Evolutionary conservation across 2,113 vertebrate species (phyloP).

Genomic region (Eleginops maclovinus): DNA sequence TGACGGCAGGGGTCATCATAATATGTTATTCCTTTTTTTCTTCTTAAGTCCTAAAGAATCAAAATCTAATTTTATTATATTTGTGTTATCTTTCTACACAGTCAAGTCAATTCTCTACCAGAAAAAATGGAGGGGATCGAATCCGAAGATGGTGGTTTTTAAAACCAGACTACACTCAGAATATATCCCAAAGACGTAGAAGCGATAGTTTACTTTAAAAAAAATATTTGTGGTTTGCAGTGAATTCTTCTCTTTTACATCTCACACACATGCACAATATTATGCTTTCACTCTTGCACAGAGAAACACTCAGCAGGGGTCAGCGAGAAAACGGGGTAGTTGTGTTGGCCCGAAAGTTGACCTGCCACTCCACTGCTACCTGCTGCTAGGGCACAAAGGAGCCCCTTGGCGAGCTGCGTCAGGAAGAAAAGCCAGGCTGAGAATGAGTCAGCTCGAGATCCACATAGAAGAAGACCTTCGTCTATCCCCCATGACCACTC

Average conservation of each 20-base stretch:
- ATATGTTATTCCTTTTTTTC: neutral
- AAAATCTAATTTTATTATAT: neutral
- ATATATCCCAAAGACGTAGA: neutral
- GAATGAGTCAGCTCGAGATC: constrained; percentile 82
- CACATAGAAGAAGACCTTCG: constrained; percentile 71
- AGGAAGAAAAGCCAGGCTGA: constrained; percentile 80
- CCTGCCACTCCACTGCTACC: constrained; percentile 83
- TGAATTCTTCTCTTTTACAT: constrained; percentile 10
- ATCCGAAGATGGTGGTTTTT: neutral
- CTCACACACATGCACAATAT: constrained; percentile 35
- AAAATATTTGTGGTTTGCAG: neutral
- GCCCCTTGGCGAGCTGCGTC: constrained; percentile 69
- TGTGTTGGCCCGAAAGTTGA: constrained; percentile 79
- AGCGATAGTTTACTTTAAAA: neutral
- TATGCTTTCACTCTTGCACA: constrained; percentile 52
- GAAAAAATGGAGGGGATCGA: neutral
- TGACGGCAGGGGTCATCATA: neutral
- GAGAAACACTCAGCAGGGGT: constrained; percentile 77
- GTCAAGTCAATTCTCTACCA: neutral
- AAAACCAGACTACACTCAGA: neutral
- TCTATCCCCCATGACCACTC: constrained; percentile 83
- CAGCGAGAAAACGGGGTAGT: constrained; percentile 66
- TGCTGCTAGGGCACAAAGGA: constrained; percentile 83
- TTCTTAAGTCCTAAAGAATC: neutral
- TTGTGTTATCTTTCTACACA: neutral